phyloP scores from a whole-genome alignment of 2,797 vertebrate genomes.

The Limosa lapponica region DNA sequence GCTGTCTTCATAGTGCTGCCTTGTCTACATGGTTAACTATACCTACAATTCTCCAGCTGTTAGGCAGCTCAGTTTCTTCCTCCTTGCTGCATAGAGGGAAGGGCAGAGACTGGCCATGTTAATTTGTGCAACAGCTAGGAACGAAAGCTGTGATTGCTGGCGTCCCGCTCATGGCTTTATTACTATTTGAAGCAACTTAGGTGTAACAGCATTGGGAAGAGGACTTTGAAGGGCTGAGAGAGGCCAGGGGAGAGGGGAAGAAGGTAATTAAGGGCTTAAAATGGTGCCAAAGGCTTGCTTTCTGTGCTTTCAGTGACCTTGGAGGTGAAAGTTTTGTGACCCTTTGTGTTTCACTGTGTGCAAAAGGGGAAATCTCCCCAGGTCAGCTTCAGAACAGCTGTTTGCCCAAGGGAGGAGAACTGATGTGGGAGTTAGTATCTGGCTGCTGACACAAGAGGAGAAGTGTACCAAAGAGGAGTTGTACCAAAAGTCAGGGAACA shows the following conservation, averaged over 20 bases:
- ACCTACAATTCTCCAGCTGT: not conserved
- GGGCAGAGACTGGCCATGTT: not conserved
- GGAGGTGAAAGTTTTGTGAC: not conserved
- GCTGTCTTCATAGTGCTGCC: not conserved
- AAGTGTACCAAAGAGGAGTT: not conserved
- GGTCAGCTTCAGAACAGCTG: not conserved
- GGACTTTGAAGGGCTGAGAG: not conserved
- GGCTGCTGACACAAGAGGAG: not conserved
- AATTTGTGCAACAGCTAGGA: not conserved
- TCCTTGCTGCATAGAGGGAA: not conserved
- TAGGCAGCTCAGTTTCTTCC: not conserved
- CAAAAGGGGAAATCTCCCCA: not conserved
- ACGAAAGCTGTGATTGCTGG: not conserved
- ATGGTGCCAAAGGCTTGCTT: not conserved
- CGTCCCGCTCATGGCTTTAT: not conserved
- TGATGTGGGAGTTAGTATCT: not conserved
- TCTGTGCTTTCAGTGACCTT: not conserved
- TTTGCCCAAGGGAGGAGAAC: not conserved
- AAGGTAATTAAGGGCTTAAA: slow-evolving; percentile 10
- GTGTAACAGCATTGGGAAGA: not conserved
- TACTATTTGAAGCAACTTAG: not conserved
- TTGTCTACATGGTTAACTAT: not conserved
- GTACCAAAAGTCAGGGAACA: not conserved
- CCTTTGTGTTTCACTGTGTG: not conserved
- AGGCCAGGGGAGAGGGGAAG: not conserved